Conservation (phyloP, 2,113 vertebrate species). For the Thymallus thymallus region DNA sequence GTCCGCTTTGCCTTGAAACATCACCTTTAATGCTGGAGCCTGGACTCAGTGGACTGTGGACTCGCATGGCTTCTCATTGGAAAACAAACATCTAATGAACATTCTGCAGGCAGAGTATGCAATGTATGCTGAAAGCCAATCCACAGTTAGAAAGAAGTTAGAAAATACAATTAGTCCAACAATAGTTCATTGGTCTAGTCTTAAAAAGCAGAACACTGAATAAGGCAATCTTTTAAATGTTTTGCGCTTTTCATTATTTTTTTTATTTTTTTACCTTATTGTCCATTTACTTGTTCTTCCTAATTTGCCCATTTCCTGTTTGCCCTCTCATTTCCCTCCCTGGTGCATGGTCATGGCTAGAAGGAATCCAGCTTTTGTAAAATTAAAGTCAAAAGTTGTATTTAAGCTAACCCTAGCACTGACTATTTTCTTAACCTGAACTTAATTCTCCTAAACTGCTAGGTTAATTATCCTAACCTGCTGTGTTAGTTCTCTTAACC, state of each 20-base stretch:
- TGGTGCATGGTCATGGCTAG: neutral
- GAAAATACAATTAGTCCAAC: neutral
- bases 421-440: too few relatives aligned
- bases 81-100: neutral
- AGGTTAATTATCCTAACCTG: too few relatives aligned
- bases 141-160: neutral
- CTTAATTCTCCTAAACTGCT: too few relatives aligned
- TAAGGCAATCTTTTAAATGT: too few relatives aligned
- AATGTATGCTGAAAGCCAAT: neutral
- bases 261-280: too few relatives aligned
- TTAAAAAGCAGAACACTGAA: too few relatives aligned
- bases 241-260: too few relatives aligned
- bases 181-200: too few relatives aligned
- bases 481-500: too few relatives aligned
- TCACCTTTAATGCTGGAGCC: neutral
- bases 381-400: too few relatives aligned
- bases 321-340: conserved; percentile 18
- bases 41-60: neutral
- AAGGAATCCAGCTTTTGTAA: too few relatives aligned
- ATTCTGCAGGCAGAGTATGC: neutral
- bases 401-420: too few relatives aligned
- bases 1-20: neutral
- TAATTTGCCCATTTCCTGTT: conserved; percentile 12
- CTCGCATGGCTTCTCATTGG: neutral
- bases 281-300: neutral